These are phyloP conservation scores for Sitophilus oryzae DNA, from an alignment of 1,140 invertebrate genomes.

Conservation along the genomic window DNA sequence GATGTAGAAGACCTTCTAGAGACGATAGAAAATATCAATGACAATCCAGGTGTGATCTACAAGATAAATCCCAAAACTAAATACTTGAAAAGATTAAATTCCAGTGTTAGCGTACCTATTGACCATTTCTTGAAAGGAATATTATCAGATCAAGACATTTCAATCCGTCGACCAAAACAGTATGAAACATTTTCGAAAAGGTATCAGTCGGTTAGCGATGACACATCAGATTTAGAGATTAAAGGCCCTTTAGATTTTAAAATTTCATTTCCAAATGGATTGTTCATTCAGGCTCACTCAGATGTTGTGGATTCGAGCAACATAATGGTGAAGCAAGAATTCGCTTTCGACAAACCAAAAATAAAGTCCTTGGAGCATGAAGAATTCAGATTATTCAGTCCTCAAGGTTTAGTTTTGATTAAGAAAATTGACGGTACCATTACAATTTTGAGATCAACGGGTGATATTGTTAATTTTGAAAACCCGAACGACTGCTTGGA, in stretches of 20 bases:
- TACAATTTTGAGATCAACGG: constrained; percentile 24
- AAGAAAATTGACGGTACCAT: constrained; percentile 31
- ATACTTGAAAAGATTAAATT: constrained; percentile 9
- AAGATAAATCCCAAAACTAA: constrained; percentile 17
- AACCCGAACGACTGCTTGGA: constrained; percentile 12
- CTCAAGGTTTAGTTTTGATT: constrained; percentile 24
- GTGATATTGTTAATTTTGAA: constrained; percentile 26
- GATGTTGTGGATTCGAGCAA: not conserved
- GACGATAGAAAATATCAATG: not conserved
- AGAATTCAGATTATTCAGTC: constrained; percentile 28
- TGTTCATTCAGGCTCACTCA: constrained; percentile 16
- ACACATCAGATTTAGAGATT: not conserved
- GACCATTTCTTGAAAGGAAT: constrained; percentile 10
- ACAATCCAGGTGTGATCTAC: constrained; percentile 13
- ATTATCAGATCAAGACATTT: not conserved
- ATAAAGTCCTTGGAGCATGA: constrained; percentile 9
- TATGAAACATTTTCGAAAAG: constrained; percentile 9
- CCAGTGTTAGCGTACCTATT: constrained; percentile 19
- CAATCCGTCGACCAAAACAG: not conserved
- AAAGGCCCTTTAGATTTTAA: constrained; percentile 19
- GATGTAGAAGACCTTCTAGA: constrained; percentile 8
- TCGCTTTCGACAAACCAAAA: constrained; percentile 9
- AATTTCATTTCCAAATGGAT: constrained; percentile 27
- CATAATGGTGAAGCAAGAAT: constrained; percentile 25
- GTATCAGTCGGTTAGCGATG: constrained; percentile 3